Conservation (phyloP, 2,888 invertebrate genomes). For the Zootermopsis nevadensis region DNA sequence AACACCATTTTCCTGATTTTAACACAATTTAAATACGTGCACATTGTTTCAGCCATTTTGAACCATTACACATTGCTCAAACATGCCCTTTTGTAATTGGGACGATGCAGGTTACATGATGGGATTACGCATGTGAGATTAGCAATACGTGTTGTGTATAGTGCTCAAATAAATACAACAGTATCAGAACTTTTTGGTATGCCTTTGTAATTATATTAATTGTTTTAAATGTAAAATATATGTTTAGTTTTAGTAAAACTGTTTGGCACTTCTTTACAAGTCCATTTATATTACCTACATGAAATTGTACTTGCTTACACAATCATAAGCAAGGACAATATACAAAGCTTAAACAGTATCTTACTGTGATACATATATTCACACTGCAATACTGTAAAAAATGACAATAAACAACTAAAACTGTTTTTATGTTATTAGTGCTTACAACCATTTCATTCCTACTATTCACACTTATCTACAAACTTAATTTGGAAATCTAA, state of each 20-base stretch:
- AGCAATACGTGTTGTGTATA: background rate
- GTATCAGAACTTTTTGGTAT: background rate
- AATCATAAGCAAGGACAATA: no score
- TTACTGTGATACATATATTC: background rate
- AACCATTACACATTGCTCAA: background rate
- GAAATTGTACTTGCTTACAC: background rate
- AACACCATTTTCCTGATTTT: no score
- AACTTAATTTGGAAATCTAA: no score
- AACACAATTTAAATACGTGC: no score
- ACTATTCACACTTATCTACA: no score
- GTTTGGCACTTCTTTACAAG: background rate
- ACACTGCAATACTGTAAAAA: background rate
- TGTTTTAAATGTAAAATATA: background rate
- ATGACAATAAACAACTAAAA: background rate
- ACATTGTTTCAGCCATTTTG: no score
- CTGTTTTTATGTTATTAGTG: background rate
- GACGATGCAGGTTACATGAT: background rate
- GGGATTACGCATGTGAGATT: background rate
- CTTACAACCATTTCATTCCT: background rate
- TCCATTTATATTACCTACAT: background rate
- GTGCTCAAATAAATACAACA: background rate
- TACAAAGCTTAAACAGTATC: background rate
- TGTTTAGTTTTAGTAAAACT: background rate
- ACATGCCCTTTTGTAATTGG: background rate
- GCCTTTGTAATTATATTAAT: background rate